Conservation (phyloP, 2,113 vertebrate species). For the Ciconia boyciana region DNA sequence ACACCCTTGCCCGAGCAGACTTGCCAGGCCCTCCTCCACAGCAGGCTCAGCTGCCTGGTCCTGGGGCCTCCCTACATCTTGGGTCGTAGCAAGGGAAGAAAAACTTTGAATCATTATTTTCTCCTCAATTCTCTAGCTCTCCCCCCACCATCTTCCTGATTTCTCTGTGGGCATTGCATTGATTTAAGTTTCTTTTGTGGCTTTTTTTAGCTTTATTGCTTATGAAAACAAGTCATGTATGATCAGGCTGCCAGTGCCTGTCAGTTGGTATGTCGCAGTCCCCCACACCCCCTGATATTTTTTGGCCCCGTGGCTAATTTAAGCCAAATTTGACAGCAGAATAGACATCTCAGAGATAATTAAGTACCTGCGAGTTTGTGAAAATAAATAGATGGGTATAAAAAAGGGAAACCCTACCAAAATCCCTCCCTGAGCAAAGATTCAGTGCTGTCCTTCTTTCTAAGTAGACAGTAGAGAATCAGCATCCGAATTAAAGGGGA, state of each 20-base stretch:
- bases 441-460: not conserved
- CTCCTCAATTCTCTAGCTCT: not conserved
- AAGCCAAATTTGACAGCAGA: not conserved
- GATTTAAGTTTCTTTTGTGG: not conserved
- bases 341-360: not conserved
- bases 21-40: not conserved
- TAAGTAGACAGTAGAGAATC: not conserved
- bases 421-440: not conserved
- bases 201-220: not conserved
- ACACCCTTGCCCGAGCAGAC: not conserved
- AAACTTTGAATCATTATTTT: not conserved
- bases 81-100: not conserved
- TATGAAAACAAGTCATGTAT: not conserved
- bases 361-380: not conserved
- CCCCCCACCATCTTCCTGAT: not conserved
- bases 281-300: not conserved
- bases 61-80: not conserved
- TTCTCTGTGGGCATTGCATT: not conserved
- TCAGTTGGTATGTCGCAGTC: rapidly evolving
- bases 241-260: not conserved
- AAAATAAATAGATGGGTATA: not conserved
- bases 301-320: not conserved
- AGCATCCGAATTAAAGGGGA: rapidly evolving
- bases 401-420: not conserved
- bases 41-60: not conserved